phyloP scores from a whole-genome alignment of 2,113 vertebrate genomes.

The Tetraodon nigroviridis region DNA sequence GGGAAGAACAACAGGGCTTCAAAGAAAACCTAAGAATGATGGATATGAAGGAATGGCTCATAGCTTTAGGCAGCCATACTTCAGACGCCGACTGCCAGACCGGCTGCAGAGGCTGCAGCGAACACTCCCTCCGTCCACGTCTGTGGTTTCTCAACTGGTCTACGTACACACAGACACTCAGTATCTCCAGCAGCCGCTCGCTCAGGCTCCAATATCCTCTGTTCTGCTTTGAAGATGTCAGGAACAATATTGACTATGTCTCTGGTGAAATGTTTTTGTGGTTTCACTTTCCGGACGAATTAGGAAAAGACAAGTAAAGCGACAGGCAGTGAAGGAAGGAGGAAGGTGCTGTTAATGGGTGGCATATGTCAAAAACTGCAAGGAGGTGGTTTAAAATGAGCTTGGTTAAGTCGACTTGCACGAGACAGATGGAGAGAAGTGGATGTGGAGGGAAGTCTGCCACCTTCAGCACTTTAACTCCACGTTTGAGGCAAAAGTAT shows the following conservation, averaged over 20 bases:
- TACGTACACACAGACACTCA: conserved; percentile 27
- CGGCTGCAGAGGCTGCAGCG: conserved; percentile 20
- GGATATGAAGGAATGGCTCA: conserved; percentile 44
- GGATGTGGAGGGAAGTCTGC: neutral
- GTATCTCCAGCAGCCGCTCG: conserved; percentile 48
- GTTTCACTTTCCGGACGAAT: conserved; percentile 63
- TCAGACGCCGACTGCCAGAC: conserved; percentile 32
- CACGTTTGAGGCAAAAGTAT: conserved; percentile 1
- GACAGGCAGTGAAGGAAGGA: neutral
- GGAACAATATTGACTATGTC: conserved; percentile 71
- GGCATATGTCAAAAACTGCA: conserved; percentile 20
- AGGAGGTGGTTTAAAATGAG: neutral
- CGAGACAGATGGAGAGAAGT: neutral
- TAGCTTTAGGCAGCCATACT: conserved; percentile 45
- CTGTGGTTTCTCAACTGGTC: conserved; percentile 40
- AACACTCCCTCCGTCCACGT: conserved; percentile 8
- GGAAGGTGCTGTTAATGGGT: conserved; percentile 2
- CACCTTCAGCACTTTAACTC: neutral
- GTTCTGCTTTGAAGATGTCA: conserved; percentile 65
- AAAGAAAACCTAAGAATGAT: conserved; percentile 46
- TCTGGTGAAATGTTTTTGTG: conserved; percentile 68
- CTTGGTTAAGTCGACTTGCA: neutral
- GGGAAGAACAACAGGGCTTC: conserved; percentile 28
- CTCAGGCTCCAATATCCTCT: conserved; percentile 60
- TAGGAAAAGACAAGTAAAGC: conserved; percentile 27